These are phyloP conservation scores for Falcunculus frontatus DNA, from an alignment of 2,113 vertebrate species.

Conservation along the genomic window DNA sequence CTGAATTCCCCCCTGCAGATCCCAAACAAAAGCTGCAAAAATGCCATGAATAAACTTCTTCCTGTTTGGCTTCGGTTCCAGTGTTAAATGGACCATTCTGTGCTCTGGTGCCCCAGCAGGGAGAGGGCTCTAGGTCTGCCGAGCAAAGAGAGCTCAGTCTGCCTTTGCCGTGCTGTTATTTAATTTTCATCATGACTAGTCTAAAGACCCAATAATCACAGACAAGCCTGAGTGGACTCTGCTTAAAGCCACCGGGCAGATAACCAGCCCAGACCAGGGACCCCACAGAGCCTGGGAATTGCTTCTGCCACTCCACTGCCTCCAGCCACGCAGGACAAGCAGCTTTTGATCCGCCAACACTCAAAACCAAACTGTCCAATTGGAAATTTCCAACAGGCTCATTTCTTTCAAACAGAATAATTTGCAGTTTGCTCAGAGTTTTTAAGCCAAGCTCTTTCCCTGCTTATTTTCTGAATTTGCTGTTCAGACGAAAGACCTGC, in stretches of 20 bases:
- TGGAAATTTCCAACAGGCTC: background rate
- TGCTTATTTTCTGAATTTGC: background rate
- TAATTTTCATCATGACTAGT: background rate
- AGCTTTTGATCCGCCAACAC: background rate
- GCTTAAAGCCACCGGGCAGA: background rate
- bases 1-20: background rate
- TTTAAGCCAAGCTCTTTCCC: background rate
- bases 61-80: background rate
- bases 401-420: background rate
- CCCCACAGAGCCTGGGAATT: background rate
- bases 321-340: background rate
- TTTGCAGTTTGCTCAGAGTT: background rate
- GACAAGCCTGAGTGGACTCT: background rate
- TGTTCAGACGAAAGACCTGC: background rate
- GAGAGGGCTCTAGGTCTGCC: background rate
- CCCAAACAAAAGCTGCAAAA: background rate
- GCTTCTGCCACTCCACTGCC: background rate
- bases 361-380: background rate
- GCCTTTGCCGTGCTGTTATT: background rate
- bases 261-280: background rate
- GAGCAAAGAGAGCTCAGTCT: background rate
- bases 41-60: slow-evolving; percentile 21
- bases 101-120: background rate
- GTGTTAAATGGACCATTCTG: background rate
- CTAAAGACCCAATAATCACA: background rate